These are phyloP conservation scores for Drosophila helvetica DNA, from an alignment of 2,888 invertebrate genomes.

Conservation along the genomic window DNA sequence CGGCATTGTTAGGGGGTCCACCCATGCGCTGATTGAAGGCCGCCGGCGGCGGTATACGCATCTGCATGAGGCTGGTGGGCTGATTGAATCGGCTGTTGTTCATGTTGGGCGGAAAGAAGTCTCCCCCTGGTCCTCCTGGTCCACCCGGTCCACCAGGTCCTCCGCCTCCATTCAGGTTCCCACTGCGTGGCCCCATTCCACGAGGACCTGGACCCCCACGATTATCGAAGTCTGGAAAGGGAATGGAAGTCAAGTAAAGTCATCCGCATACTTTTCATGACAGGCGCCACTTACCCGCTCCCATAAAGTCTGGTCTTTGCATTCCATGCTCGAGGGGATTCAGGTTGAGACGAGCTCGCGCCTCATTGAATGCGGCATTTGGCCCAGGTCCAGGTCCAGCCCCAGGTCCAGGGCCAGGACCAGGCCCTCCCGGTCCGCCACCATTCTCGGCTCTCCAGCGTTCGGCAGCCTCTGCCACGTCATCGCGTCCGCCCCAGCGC, in stretches of 20 bases:
- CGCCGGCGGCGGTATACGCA: conserved; percentile 82
- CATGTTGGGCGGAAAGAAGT: conserved; percentile 81
- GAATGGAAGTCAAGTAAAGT: neutral
- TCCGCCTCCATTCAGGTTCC: conserved; percentile 66
- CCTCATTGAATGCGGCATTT: conserved; percentile 62
- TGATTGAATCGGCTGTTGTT: conserved; percentile 83
- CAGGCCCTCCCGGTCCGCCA: conserved; percentile 33
- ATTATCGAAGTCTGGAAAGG: conserved; percentile 77
- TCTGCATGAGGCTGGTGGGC: conserved; percentile 82
- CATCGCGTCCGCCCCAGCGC: conserved; percentile 84
- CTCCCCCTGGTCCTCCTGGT: conserved; percentile 55
- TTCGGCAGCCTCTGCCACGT: conserved; percentile 61
- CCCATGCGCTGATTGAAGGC: conserved; percentile 81
- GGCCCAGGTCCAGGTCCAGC: conserved; percentile 46
- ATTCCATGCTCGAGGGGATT: conserved; percentile 76
- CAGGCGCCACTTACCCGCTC: conserved; percentile 54
- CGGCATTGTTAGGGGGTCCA: conserved; percentile 55
- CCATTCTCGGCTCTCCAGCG: conserved; percentile 74
- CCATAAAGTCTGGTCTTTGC: conserved; percentile 79
- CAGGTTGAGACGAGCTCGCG: conserved; percentile 69
- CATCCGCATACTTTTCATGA: neutral
- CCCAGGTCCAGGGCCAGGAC: conserved; percentile 50
- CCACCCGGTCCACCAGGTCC: no score
- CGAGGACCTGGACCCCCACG: conserved; percentile 63
- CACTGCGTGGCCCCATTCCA: conserved; percentile 62